Conservation (phyloP, 2,797 vertebrate genomes). For the Botia almorhae region DNA sequence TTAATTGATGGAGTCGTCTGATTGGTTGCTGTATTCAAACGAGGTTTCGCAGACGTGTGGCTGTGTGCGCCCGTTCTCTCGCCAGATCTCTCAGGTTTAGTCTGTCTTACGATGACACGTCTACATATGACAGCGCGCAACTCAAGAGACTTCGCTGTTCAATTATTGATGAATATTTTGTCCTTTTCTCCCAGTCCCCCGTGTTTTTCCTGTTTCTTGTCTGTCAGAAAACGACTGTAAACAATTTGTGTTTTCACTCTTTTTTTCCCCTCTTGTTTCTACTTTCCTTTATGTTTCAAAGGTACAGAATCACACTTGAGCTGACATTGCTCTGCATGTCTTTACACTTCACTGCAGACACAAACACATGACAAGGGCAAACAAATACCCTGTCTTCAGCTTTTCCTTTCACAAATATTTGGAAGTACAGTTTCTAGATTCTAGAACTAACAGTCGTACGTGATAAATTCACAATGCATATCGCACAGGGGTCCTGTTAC, state of each 20-base stretch:
- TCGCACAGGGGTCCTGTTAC: background rate
- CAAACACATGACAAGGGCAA: too few relatives aligned
- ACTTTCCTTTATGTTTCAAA: background rate
- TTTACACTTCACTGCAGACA: background rate
- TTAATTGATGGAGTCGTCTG: conserved; percentile 43
- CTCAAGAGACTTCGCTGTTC: conserved; percentile 38
- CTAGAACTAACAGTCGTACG: too few relatives aligned
- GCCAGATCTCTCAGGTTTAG: conserved; percentile 21
- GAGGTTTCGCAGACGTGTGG: conserved; percentile 15
- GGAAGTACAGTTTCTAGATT: too few relatives aligned
- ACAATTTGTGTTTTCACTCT: conserved; percentile 12
- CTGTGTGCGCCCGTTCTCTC: background rate
- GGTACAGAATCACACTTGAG: conserved; percentile 14
- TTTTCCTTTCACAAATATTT: too few relatives aligned
- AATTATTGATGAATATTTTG: conserved; percentile 57
- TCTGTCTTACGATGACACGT: conserved; percentile 43
- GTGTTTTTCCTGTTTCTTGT: background rate
- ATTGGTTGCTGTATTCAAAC: conserved; percentile 41
- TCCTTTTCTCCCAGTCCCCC: conserved; percentile 30
- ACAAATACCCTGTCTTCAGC: too few relatives aligned
- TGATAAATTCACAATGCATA: background rate
- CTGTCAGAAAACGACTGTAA: background rate
- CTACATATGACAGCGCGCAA: conserved; percentile 37
- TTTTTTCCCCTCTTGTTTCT: background rate
- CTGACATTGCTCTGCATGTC: background rate